Evolutionary conservation across 2,797 vertebrate species (phyloP).

Genomic region (Pithecia hirsuta): DNA sequence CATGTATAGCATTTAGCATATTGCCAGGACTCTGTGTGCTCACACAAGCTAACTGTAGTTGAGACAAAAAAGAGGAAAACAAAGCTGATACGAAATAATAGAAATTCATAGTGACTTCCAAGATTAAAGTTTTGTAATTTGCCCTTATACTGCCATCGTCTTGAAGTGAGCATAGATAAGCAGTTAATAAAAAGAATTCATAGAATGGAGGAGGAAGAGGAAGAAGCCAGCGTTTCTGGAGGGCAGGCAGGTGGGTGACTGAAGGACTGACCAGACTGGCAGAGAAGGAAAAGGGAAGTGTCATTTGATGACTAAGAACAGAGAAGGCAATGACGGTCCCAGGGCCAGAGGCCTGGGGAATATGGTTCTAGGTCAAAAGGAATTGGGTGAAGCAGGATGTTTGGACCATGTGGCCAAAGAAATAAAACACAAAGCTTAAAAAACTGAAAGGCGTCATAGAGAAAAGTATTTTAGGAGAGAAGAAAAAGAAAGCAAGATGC

Average conservation of each 20-base stretch:
- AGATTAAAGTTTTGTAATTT: background rate
- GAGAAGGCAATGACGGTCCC: background rate
- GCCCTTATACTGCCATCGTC: background rate
- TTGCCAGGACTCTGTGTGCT: background rate
- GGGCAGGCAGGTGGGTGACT: background rate
- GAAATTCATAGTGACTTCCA: background rate
- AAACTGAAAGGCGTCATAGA: background rate
- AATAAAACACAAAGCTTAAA: background rate
- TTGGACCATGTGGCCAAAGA: background rate
- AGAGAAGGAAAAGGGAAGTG: background rate
- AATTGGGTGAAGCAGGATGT: background rate
- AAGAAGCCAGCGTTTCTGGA: background rate
- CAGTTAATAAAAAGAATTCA: background rate
- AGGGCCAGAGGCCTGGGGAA: background rate
- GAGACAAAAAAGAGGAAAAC: background rate
- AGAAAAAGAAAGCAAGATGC: background rate
- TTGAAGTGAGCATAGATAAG: background rate
- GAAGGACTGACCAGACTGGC: background rate
- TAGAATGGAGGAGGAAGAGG: background rate
- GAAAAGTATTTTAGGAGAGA: background rate
- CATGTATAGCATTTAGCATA: background rate
- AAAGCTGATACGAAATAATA: background rate
- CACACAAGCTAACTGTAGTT: background rate
- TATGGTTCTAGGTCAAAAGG: background rate
- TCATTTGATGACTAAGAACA: background rate